These are phyloP conservation scores for Takifugu rubripes DNA, from an alignment of 2,797 vertebrate genomes.

Conservation along the genomic window DNA sequence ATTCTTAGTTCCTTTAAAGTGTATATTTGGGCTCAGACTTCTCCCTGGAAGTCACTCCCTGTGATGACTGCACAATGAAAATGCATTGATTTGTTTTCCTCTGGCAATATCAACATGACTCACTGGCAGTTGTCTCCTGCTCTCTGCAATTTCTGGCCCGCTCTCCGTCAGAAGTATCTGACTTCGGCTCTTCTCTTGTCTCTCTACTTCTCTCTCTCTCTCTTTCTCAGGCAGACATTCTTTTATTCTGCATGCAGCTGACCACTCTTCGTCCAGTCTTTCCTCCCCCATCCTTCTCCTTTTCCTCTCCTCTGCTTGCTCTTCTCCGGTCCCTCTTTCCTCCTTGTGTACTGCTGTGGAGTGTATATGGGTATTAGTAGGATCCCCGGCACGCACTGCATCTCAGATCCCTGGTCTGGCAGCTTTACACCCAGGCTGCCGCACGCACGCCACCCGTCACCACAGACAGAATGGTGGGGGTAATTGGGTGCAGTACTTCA, in stretches of 20 bases:
- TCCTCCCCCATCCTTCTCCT: slow-evolving; percentile 13
- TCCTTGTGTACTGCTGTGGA: slow-evolving; percentile 30
- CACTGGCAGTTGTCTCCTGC: too few species aligned
- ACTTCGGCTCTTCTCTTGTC: slow-evolving; percentile 33
- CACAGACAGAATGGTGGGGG: slow-evolving; percentile 12
- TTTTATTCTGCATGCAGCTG: slow-evolving; percentile 85
- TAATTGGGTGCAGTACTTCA: slow-evolving; percentile 18
- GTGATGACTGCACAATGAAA: slow-evolving; percentile 22
- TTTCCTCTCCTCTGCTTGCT: slow-evolving; percentile 20
- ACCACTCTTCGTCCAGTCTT: slow-evolving; percentile 56
- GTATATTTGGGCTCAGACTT: slow-evolving; percentile 30
- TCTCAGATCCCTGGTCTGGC: slow-evolving; percentile 38
- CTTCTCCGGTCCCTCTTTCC: slow-evolving; percentile 23
- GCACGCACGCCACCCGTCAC: slow-evolving; percentile 16
- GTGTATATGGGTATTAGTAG: slow-evolving; percentile 41
- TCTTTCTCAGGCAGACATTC: slow-evolving; percentile 76
- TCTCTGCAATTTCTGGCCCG: too few species aligned
- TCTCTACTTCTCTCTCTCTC: slow-evolving; percentile 33
- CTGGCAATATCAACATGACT: too few species aligned
- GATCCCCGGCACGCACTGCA: slow-evolving; percentile 45
- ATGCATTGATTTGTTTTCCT: too few species aligned
- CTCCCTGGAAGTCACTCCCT: slow-evolving; percentile 8
- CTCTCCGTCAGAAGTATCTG: slow-evolving; percentile 31
- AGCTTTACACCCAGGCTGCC: slow-evolving; percentile 34
- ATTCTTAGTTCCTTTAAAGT: slow-evolving; percentile 7